Evolutionary conservation across 2,113 vertebrate species (phyloP), one percentile per base, ranked within the genome.

Genomic region (human): DNA sequence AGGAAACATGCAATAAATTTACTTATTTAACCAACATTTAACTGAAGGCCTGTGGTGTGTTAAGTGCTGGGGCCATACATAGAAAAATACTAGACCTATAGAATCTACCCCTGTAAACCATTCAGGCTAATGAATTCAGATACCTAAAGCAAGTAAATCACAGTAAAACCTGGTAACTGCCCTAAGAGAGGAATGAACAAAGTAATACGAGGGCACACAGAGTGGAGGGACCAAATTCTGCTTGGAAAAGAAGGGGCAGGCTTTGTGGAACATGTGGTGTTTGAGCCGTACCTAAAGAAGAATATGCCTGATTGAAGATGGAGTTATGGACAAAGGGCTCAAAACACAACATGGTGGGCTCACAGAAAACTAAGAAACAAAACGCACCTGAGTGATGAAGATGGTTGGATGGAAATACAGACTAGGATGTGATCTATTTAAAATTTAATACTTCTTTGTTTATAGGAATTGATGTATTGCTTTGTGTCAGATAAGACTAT

Each of bases 1-100:
- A 80, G 79, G 48, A 95, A 96, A 97, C 79, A 85, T 57, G 96
- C 93, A 97, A 97, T 97, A 97, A 97, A 92, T 66, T 92, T 25
- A 97, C 43, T 89, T 22, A 72, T 43, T 93, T 50, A 83, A 8
- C 72, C 66, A 94, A 79, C 23, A 68, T 22, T 78, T 70, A 90
- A 89, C 64, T 92, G 83, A 88, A 38, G 73, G 61, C 76, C 68
- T 94, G 38, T 93, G 80, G 12, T 95, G 43, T 95, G 17, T 94
- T 97, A 30, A 57, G 17, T 86, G 43, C 38, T 59, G 45, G 43
- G 20, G 68, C 45, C 38, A 59, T 48, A 27, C 4, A n/a, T 11
- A 80, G 83, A 92, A 89, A 95, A 90, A 70, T 43, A 45, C 23
- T 84, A 96, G 43, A 59, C 73, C 25, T 85, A 6, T 91, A 80